Evolutionary conservation across 2,888 invertebrate genomes (phyloP).

Genomic region (Tetranychus piercei): DNA sequence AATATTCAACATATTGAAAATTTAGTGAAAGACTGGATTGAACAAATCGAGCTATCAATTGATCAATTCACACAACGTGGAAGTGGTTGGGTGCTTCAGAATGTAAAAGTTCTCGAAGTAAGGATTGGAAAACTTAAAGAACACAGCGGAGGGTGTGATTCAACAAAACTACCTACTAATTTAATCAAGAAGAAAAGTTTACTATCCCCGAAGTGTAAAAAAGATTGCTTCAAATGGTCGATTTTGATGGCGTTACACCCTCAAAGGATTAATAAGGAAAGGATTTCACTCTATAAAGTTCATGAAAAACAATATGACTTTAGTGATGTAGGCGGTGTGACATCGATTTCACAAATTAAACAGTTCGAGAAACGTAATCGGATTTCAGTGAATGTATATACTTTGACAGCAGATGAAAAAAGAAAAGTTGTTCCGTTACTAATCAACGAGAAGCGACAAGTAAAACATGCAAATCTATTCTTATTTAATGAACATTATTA

Average conservation of each 20-base stretch:
- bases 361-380: background rate
- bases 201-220: background rate
- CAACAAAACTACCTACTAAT: background rate
- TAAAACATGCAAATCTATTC: background rate
- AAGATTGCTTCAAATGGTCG: slow-evolving; percentile 2
- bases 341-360: background rate
- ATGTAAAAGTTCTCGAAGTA: background rate
- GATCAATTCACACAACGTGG: slow-evolving; percentile 6
- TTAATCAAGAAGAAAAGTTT: background rate
- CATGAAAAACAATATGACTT: background rate
- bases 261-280: background rate
- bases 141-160: background rate
- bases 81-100: background rate
- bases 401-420: background rate
- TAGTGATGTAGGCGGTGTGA: background rate
- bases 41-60: background rate
- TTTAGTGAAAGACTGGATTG: background rate
- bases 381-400: background rate
- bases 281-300: background rate
- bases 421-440: background rate
- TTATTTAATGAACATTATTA: background rate
- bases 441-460: background rate
- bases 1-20: background rate
- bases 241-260: background rate
- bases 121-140: background rate